Evolutionary conservation across 2,888 invertebrate species (phyloP).

Genomic region (Cheilosia impressa): DNA sequence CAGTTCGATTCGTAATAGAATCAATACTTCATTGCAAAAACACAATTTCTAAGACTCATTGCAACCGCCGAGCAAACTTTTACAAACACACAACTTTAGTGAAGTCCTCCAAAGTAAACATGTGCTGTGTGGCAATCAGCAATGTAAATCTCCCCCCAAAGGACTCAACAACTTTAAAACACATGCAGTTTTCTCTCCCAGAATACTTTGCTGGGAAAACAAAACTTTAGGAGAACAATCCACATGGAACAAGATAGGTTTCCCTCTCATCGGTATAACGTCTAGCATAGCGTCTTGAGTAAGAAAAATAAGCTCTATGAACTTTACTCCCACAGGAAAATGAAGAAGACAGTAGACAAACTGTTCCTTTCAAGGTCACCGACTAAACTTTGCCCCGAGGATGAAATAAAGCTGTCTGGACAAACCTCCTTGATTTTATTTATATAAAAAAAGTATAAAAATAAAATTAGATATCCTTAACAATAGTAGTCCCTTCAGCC

Average conservation of each 20-base stretch:
- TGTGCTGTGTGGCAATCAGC: constrained; percentile 1
- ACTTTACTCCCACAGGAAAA: too few relatives aligned
- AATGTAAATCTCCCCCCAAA: constrained; percentile 15
- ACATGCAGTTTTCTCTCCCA: neutral
- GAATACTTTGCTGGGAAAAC: neutral
- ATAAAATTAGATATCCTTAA: constrained; percentile 12
- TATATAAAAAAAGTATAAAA: constrained; percentile 49
- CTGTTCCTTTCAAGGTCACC: constrained; percentile 24
- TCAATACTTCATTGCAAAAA: too few relatives aligned
- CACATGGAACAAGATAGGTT: constrained; percentile 1
- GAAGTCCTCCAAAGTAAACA: constrained; percentile 1
- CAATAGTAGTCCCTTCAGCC: neutral
- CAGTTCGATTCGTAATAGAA: too few relatives aligned
- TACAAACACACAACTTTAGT: neutral
- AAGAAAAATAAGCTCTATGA: neutral
- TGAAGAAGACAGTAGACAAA: too few relatives aligned
- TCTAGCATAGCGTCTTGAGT: neutral
- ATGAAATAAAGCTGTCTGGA: constrained; percentile 14
- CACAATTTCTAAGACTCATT: too few relatives aligned
- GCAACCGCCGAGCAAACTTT: neutral
- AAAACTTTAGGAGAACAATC: neutral
- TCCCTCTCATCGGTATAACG: neutral
- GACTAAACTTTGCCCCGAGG: too few relatives aligned
- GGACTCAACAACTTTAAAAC: neutral
- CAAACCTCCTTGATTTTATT: constrained; percentile 17